Evolutionary conservation across 2,113 vertebrate genomes (phyloP).

Genomic region (Cavia porcellus): DNA sequence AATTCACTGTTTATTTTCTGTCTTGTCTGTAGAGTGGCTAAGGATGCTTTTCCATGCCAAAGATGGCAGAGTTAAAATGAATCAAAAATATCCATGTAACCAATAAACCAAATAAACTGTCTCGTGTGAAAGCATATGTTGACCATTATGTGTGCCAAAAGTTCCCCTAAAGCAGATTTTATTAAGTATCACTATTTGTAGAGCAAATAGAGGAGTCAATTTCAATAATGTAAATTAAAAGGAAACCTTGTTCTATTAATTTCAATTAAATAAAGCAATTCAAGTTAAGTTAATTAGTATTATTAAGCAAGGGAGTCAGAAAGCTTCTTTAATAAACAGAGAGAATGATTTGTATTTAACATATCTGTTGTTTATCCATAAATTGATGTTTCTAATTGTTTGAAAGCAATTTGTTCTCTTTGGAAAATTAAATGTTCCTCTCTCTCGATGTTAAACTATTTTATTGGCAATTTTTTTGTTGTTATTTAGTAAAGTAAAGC

Average conservation of each 20-base stretch:
- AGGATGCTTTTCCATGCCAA: background rate
- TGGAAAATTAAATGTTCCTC: conserved; percentile 68
- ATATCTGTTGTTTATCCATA: conserved; percentile 57
- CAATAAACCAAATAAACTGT: background rate
- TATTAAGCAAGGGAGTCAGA: conserved; percentile 29
- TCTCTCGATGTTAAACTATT: conserved; percentile 23
- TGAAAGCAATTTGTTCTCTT: conserved; percentile 71
- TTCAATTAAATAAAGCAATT: conserved; percentile 71
- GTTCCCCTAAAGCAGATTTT: conserved; percentile 1
- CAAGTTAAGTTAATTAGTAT: conserved; percentile 55
- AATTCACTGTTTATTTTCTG: background rate
- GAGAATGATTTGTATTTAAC: conserved; percentile 74
- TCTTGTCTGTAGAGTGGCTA: background rate
- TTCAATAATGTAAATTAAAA: conserved; percentile 38
- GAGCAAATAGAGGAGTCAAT: background rate
- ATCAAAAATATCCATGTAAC: background rate
- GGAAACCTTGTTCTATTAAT: conserved; percentile 46
- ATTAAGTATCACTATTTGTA: conserved; percentile 13
- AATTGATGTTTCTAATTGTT: conserved; percentile 75
- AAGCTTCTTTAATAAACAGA: conserved; percentile 63
- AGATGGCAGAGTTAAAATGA: background rate
- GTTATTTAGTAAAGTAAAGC: conserved; percentile 48
- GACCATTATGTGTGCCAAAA: background rate
- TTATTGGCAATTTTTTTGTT: conserved; percentile 51
- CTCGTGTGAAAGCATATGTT: background rate